Conservation (phyloP, 2,113 vertebrate genomes). For the Salvelinus alpinus region DNA sequence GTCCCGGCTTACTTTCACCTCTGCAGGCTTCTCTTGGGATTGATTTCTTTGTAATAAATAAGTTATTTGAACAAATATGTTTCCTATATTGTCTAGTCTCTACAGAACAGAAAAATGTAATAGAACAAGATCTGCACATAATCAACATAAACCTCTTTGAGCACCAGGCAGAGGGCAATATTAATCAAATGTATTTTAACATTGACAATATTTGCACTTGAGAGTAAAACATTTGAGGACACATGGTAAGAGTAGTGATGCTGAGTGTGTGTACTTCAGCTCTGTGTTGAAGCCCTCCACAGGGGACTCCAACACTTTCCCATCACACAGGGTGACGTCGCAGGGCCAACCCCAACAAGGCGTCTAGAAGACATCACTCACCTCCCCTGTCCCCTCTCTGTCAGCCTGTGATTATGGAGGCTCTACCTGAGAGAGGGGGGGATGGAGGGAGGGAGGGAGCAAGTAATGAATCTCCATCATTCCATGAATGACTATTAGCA, state of each 20-base stretch:
- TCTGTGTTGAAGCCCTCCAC: conserved; percentile 56
- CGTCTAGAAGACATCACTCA: conserved; percentile 54
- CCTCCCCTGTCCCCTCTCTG: conserved; percentile 35
- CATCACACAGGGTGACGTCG: conserved; percentile 41
- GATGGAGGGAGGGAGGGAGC: conserved; percentile 12
- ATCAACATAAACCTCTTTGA: too few species aligned
- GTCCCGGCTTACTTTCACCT: too few species aligned
- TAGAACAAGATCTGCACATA: too few species aligned
- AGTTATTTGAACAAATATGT: conserved; percentile 6
- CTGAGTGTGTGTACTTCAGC: conserved; percentile 13
- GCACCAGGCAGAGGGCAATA: not conserved
- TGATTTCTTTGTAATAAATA: too few species aligned
- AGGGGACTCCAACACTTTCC: conserved; percentile 46
- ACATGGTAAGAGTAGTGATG: not conserved
- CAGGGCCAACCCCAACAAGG: not conserved
- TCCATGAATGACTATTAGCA: conserved; percentile 69
- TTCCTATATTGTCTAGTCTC: conserved; percentile 33
- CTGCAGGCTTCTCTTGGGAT: too few species aligned
- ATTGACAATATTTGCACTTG: not conserved
- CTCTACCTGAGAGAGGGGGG: conserved; percentile 25
- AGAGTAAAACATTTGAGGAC: not conserved
- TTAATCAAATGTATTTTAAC: too few species aligned
- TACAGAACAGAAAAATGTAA: conserved; percentile 30
- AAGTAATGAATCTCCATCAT: conserved; percentile 63
- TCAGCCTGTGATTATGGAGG: conserved; percentile 46